A percentile compares a stretch with the other conserved stretches of the same genome.
Evolutionary conservation across 2,797 vertebrate genomes (phyloP).

Genomic region (Chromis chromis): DNA sequence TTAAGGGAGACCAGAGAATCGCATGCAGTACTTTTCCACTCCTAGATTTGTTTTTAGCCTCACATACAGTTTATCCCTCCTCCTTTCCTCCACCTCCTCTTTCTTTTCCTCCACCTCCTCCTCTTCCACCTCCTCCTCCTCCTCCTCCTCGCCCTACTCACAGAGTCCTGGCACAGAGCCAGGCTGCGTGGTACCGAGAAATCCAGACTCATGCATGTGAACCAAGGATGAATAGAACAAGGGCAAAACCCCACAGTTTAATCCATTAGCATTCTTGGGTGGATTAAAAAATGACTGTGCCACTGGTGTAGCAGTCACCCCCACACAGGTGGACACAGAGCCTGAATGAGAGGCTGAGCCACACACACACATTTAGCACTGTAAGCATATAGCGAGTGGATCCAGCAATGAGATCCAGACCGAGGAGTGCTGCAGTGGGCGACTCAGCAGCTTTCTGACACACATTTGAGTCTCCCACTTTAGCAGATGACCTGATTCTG

Average conservation of each 20-base stretch:
- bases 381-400: conserved; percentile 46
- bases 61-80: conserved; percentile 51
- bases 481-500: conserved; percentile 73
- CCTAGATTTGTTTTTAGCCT: conserved; percentile 63
- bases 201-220: conserved; percentile 55
- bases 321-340: conserved; percentile 27
- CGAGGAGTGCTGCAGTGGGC: conserved; percentile 48
- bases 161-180: conserved; percentile 64
- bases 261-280: conserved; percentile 33
- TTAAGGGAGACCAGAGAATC: conserved; percentile 27
- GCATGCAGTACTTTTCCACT: conserved; percentile 83
- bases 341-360: conserved; percentile 9
- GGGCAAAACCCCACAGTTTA: conserved; percentile 29
- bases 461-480: conserved; percentile 64
- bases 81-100: conserved; percentile 14
- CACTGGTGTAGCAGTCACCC: conserved; percentile 10
- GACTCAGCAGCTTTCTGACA: conserved; percentile 77
- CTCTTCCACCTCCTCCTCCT: conserved; percentile 18
- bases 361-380: conserved; percentile 17
- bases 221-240: conserved; percentile 41
- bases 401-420: conserved; percentile 38
- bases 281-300: conserved; percentile 33
- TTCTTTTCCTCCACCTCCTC: conserved; percentile 18
- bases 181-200: conserved; percentile 62
- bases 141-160: conserved; percentile 36